phyloP scores from a whole-genome alignment of 1,140 invertebrate genomes.

The Leptinotarsa undecemlineata region DNA sequence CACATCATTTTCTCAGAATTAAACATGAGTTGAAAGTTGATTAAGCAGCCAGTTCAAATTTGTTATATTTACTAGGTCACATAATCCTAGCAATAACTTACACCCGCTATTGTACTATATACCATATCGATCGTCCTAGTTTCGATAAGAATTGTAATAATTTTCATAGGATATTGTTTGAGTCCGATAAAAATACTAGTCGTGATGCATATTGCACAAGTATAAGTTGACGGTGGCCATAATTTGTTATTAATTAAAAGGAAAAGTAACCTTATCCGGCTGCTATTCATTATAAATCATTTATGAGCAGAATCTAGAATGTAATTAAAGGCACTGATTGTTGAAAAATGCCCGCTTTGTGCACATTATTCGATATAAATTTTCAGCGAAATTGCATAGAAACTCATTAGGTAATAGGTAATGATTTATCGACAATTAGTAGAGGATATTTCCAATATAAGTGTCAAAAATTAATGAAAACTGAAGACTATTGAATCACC shows the following conservation, averaged over 20 bases:
- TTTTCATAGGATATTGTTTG: slow-evolving; percentile 22
- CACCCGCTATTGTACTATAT: background rate
- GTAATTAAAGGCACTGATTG: slow-evolving; percentile 5
- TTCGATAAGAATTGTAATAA: slow-evolving; percentile 9
- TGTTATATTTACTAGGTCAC: background rate
- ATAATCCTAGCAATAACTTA: background rate
- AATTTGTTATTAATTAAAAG: slow-evolving; percentile 31
- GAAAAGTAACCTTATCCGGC: slow-evolving; percentile 21
- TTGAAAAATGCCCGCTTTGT: background rate
- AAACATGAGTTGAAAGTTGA: too few species aligned
- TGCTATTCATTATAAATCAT: slow-evolving; percentile 11
- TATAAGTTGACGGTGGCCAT: slow-evolving; percentile 21
- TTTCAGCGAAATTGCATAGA: background rate
- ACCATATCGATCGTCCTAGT: slow-evolving; percentile 7
- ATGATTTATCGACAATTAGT: background rate
- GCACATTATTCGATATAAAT: background rate
- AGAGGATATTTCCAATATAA: background rate
- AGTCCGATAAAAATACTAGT: slow-evolving; percentile 16
- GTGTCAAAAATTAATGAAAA: background rate
- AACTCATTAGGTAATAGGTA: background rate
- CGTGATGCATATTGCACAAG: slow-evolving; percentile 32
- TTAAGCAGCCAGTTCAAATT: too few species aligned
- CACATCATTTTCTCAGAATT: too few species aligned
- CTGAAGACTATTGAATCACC: too few species aligned
- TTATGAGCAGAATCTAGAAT: slow-evolving; percentile 15